phyloP scores from a whole-genome alignment of 2,113 vertebrate species.

The Ornithorhynchus anatinus region DNA sequence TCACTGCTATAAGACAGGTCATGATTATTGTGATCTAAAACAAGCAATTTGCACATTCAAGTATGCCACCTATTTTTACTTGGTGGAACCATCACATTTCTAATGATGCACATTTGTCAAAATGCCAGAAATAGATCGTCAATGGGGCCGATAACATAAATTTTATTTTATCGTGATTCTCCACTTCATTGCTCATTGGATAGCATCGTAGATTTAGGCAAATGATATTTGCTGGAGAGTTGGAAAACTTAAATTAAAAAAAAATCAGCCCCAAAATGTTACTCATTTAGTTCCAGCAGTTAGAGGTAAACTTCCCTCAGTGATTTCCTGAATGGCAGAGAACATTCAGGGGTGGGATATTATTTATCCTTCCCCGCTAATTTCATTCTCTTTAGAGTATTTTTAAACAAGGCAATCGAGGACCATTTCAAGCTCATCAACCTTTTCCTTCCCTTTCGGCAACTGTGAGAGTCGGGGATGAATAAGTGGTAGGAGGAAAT shows the following conservation, averaged over 20 bases:
- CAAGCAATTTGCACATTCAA: neutral
- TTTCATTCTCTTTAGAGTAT: neutral
- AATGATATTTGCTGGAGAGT: neutral
- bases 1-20: neutral
- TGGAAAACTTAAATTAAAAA: neutral
- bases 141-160: neutral
- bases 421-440: no score
- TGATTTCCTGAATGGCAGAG: slow-evolving; percentile 4
- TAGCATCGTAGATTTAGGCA: neutral
- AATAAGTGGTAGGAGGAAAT: no score
- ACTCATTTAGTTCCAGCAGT: neutral
- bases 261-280: slow-evolving; percentile 1
- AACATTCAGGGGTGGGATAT: neutral
- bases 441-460: no score
- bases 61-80: neutral
- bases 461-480: no score
- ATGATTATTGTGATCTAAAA: neutral
- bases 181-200: neutral
- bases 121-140: neutral
- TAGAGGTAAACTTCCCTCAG: neutral
- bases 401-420: no score
- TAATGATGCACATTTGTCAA: neutral
- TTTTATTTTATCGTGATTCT: neutral
- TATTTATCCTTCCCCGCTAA: slow-evolving; percentile 1
- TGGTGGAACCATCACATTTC: neutral